Base-by-base conservation (phyloP, 2,113 vertebrate species). In the Xiphorhynchus elegans region DNA sequence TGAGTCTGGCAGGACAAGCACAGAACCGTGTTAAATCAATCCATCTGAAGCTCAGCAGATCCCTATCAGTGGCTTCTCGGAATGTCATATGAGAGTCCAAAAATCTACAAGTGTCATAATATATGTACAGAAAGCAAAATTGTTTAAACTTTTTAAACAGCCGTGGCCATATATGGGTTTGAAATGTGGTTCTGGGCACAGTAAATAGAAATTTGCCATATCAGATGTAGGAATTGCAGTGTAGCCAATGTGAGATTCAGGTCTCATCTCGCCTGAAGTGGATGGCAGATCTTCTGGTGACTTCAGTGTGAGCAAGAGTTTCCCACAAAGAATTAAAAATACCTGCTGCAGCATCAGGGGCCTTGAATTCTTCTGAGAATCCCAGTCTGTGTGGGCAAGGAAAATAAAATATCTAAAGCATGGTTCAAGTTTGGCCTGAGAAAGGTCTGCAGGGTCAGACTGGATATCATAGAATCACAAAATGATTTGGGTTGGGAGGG, bases 11-110 rank as follows among this genome's bases (percentile, higher is more conserved):
- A 56, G 14, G 79, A 70, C 14, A 26, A 70, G 49, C 35, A 63
- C 1, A 3, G 40, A 55, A 24, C 44, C 3, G 0, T 4, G 3
- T 4, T 24, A 39, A 53, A n/a, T 18, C 6, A 0, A 6, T 20
- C 70, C 55, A 11, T 39, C 58, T 60, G 55, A 5, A 17, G 40
- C 23, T 55, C 11, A 0, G 9, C 35, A 18, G 37, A 35, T 63
- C 5, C 1, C 35, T 44, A 8, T 73, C 46, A 7, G 47, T 1
- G 52, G 25, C 17, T 6, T 17, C 21, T 19, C 2, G 8, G 64
- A 78, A 84, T 47, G 55, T 7, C 2, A 0, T 37, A 4, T 31
- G 19, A 9, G 33, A 26, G 40, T 46, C 84, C 69, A 73, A 46
- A 89, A 53, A 42, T 28, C 9, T 78, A 56, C 42, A 13, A 82